Conservation (phyloP, 2,888 invertebrate species). For the Endomychus coccineus region DNA sequence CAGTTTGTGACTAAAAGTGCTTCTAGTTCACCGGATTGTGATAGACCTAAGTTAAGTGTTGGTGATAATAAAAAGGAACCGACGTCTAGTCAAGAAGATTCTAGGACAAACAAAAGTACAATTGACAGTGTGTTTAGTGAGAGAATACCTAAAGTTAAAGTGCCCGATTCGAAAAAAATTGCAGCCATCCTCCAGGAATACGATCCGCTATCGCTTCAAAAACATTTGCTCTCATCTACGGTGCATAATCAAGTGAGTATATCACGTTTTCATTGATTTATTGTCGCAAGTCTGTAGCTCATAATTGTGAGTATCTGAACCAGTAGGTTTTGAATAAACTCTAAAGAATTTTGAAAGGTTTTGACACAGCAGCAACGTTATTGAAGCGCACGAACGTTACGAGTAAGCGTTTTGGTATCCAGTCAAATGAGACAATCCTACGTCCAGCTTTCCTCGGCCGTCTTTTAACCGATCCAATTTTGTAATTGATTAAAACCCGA, state of each 20-base stretch:
- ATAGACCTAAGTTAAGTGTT: conserved; percentile 1
- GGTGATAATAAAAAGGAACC: conserved; percentile 21
- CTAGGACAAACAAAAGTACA: conserved; percentile 46
- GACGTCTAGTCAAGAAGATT: conserved; percentile 47
- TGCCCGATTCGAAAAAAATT: conserved; percentile 67
- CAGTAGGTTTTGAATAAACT: too few species aligned
- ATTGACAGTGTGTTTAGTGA: conserved; percentile 63
- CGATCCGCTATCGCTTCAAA: conserved; percentile 74
- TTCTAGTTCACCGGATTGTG: conserved; percentile 34
- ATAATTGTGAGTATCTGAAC: too few species aligned
- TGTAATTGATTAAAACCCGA: too few species aligned
- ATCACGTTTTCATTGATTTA: too few species aligned
- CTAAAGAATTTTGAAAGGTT: too few species aligned
- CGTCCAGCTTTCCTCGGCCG: too few species aligned
- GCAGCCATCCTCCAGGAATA: conserved; percentile 77
- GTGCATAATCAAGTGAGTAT: conserved; percentile 73
- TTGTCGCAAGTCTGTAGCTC: too few species aligned
- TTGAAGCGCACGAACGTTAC: too few species aligned
- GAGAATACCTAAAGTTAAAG: conserved; percentile 55
- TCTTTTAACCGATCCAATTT: too few species aligned
- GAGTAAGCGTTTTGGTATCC: too few species aligned
- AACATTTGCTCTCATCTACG: conserved; percentile 72
- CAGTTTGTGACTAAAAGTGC: conserved; percentile 45
- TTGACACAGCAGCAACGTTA: too few species aligned
- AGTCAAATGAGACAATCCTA: too few species aligned